Evolutionary conservation across 2,888 invertebrate genomes (phyloP), one percentile per base, ranked within the genome.

Genomic region (Neuroscelio doddi): DNA sequence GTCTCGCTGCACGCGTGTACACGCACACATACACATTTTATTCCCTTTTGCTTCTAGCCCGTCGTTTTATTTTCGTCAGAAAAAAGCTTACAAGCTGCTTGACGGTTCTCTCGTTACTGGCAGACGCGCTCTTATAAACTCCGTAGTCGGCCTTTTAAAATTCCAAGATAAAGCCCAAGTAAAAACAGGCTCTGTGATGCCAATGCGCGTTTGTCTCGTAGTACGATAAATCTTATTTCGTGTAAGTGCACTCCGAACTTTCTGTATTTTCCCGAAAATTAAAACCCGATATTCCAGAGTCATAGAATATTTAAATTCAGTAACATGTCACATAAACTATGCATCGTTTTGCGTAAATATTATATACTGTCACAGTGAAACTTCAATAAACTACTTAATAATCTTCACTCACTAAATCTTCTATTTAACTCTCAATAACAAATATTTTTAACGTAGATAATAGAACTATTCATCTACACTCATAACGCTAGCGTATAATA

Each of bases 51-150:
- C n/a, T n/a, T 32, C 32, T 32, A 9, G n/a, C 12, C 14, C 14
- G 36, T 4, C 36, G 36, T 8, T 36, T 36, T 36, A 36, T 36
- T 36, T 36, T 14, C 14, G 15, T 36, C 36, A 14, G 14, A 1
- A 8, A 14, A 14, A 9, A 30, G 14, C 15, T 36, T 14, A 3
- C 36, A 14, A 14, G 12, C 12, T 26, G 36, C 32, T n/a, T n/a
- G n/a, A n/a, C 46, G 29, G 53, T 51, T 45, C 50, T 64, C 59
- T 53, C 53, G 50, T 58, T 64, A 49, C 46, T 34, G 27, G 10
- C 21, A 15, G n/a, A 21, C 42, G 45, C 30, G 21, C 49, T 17
- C 36, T 49, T n/a, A n/a, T n/a, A n/a, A n/a, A n/a, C n/a, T 27
- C 30, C n/a, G 55, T 27, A 38, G 46, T 12, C 46, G 17, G 50